phyloP scores from a whole-genome alignment of 2,888 invertebrate species.

The Megaustenia siamemsis region DNA sequence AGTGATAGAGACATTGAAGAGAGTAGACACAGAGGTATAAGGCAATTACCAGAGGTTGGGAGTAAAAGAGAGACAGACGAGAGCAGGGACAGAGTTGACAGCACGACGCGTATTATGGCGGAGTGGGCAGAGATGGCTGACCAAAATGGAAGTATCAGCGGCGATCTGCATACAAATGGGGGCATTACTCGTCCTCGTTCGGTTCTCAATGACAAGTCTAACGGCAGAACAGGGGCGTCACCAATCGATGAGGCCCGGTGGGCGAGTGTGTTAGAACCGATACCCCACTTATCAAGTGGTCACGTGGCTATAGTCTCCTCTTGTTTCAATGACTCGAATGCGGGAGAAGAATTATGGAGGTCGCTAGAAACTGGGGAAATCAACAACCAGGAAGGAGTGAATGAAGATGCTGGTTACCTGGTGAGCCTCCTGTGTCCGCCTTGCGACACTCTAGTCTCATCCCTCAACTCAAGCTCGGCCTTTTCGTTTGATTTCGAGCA shows the following conservation, averaged over 20 bases:
- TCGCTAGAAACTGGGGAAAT: background rate
- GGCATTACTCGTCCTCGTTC: background rate
- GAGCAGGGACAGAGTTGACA: too few relatives aligned
- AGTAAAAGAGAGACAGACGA: too few relatives aligned
- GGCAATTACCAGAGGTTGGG: too few relatives aligned
- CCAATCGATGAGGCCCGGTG: background rate
- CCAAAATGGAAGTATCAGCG: background rate
- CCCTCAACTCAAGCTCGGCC: background rate
- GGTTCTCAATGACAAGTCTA: background rate
- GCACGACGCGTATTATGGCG: too few relatives aligned
- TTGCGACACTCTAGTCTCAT: background rate
- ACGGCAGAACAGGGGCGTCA: background rate
- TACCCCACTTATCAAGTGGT: background rate
- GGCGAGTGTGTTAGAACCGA: background rate
- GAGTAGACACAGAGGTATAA: too few relatives aligned
- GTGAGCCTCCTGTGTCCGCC: slow-evolving; percentile 22
- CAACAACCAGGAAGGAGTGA: background rate
- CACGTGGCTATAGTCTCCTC: background rate
- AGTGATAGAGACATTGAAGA: too few relatives aligned
- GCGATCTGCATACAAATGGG: background rate
- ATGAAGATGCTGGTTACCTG: slow-evolving; percentile 34
- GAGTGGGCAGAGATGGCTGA: background rate
- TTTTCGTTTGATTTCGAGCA: slow-evolving; percentile 36
- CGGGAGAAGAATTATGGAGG: background rate
- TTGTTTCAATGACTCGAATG: too few relatives aligned